Evolutionary conservation across 2,888 invertebrate species (phyloP).

Genomic region (Aspidiotus rigidus): DNA sequence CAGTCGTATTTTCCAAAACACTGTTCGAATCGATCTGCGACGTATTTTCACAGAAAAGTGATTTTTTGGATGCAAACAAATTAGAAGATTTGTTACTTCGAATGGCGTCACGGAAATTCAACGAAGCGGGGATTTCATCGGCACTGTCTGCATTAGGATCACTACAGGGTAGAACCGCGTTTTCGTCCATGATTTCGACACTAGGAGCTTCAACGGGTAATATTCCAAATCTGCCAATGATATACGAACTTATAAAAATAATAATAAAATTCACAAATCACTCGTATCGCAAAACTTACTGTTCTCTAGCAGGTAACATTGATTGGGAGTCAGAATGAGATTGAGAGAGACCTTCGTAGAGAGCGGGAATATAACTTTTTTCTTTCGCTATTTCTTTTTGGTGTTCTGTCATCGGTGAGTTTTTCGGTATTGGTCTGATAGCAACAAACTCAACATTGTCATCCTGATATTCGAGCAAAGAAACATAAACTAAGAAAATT

Average conservation of each 20-base stretch:
- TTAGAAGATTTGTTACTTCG: not conserved
- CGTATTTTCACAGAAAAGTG: conserved; percentile 5
- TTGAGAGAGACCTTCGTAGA: conserved; percentile 23
- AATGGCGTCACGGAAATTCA: not conserved
- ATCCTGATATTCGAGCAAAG: not conserved
- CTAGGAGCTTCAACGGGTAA: not conserved
- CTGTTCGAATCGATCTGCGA: not conserved
- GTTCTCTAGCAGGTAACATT: not conserved
- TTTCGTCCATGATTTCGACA: conserved; percentile 11
- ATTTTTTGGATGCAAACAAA: conserved; percentile 1
- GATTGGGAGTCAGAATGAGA: conserved; percentile 13
- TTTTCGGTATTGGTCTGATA: conserved; percentile 9
- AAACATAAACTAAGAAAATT: not conserved
- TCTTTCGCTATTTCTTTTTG: conserved; percentile 13
- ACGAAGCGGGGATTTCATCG: not conserved
- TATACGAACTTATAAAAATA: not conserved
- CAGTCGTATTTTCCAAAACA: not conserved
- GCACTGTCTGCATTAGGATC: not conserved
- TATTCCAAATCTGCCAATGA: not conserved
- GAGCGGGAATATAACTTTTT: conserved; percentile 20
- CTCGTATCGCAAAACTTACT: not conserved
- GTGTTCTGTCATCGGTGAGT: conserved; percentile 26
- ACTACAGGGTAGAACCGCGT: conserved; percentile 13
- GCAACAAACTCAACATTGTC: conserved; percentile 12
- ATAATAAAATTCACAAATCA: not conserved